Conservation (phyloP, 1,140 invertebrate genomes). For the Sweltsa coloradensis region DNA sequence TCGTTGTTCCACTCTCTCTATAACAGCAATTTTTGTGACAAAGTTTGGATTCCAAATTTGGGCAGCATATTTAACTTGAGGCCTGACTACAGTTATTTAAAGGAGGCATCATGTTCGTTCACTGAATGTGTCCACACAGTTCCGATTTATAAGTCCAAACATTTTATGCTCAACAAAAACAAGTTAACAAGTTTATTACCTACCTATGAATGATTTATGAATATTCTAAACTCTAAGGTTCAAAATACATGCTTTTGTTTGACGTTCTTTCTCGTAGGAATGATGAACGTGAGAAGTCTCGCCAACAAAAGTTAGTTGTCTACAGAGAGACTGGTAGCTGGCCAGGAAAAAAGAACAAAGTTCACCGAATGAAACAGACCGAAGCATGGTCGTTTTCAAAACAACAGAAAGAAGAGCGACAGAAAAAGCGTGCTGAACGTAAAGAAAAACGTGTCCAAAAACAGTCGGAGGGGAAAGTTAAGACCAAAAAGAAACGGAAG, state of each 20-base stretch:
- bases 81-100: neutral
- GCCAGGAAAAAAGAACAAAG: constrained; percentile 53
- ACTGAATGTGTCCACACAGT: neutral
- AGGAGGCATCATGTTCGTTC: neutral
- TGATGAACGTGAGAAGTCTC: constrained; percentile 58
- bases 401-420: constrained; percentile 53
- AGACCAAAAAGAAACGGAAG: constrained; percentile 32
- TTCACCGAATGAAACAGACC: constrained; percentile 41
- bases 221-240: neutral
- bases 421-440: constrained; percentile 42
- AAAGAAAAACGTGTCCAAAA: constrained; percentile 42
- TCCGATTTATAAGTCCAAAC: neutral
- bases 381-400: constrained; percentile 73
- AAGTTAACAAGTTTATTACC: neutral
- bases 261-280: constrained; percentile 31
- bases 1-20: too few relatives aligned
- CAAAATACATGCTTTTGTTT: neutral
- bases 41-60: too few relatives aligned
- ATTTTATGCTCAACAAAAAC: neutral
- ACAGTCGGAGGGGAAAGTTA: constrained; percentile 24
- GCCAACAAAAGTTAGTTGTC: constrained; percentile 56
- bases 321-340: constrained; percentile 64
- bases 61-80: too few relatives aligned
- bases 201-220: neutral
- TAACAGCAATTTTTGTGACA: too few relatives aligned